Evolutionary conservation across 2,888 invertebrate species (phyloP), one percentile per base, ranked within the genome.

Genomic region (Parnassius mnemosyne): DNA sequence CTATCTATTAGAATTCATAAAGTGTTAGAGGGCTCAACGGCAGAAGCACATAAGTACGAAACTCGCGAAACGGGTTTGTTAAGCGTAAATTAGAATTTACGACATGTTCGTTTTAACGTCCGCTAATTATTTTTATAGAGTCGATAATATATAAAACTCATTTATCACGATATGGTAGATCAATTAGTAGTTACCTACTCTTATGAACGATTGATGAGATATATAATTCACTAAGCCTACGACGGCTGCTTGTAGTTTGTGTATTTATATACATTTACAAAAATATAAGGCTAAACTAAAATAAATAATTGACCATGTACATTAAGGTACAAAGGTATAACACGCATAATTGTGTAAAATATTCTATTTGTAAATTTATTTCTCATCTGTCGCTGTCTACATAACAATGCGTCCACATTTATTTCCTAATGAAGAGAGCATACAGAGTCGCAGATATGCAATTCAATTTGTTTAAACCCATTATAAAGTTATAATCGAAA

Each of bases 101-200:
- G 63, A 64, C 62, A 16, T 58, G 57, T 61, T 54, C 65, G 62
- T 43, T 58, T 50, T 58, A 50, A 58, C 49, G 52, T 60, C n/a
- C 51, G 58, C 61, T 67, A 67, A 67, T 67, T 67, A 65, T 64
- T 66, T 65, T 67, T 65, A 67, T 67, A 61, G 63, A 51, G 47
- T 20, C 13, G 42, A 47, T 58, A 60, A 63, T 64, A 64, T 63
- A 67, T 63, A 64, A 64, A 63, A 66, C 34, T 53, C 52, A 47
- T 52, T 56, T 47, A 56, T 55, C 52, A 52, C 49, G 56, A 58
- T 64, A 65, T 59, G 61, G 61, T 57, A 49, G 62, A 63, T 67
- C 65, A 64, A 67, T 67, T 67, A 60, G 56, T 7, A 34, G 34
- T 0, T 58, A 44, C 10, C 20, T 54, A 62, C 54, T 61, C 11